Percentiles rank a stretch among this genome's conserved stretches.
Conservation (phyloP, 2,113 vertebrate species). For the Lucifuga dentata region DNA sequence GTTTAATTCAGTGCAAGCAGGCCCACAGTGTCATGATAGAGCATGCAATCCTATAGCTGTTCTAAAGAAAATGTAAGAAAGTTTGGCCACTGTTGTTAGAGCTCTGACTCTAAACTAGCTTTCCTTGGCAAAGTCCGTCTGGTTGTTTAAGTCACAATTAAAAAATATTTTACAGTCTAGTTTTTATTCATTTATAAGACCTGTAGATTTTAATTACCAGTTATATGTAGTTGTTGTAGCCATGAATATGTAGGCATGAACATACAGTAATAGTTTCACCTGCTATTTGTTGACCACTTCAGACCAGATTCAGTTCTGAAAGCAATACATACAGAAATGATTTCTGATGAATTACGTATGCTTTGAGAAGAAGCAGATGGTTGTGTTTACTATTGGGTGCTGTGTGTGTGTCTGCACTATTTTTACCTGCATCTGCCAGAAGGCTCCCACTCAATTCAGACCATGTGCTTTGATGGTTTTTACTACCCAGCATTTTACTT, state of each 20-base stretch:
- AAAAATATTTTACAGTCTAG: too few relatives aligned
- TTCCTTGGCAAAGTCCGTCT: too few relatives aligned
- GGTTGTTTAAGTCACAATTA: too few relatives aligned
- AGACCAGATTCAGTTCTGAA: slow-evolving; percentile 21
- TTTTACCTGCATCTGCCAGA: slow-evolving; percentile 7
- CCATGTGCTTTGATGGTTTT: slow-evolving; percentile 3
- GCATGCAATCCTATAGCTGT: too few relatives aligned
- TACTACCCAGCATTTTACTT: background rate
- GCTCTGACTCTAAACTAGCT: too few relatives aligned
- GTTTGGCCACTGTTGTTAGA: too few relatives aligned
- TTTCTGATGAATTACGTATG: background rate
- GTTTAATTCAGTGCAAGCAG: too few relatives aligned
- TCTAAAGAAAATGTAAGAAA: too few relatives aligned
- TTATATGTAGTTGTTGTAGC: too few relatives aligned
- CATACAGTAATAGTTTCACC: background rate
- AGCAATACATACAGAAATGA: slow-evolving; percentile 30
- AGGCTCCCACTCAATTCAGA: background rate
- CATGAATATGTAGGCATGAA: background rate
- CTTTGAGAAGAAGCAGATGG: slow-evolving; percentile 21
- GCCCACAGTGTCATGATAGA: too few relatives aligned
- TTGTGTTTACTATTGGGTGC: slow-evolving; percentile 13
- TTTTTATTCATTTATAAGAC: too few relatives aligned
- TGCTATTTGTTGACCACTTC: slow-evolving; percentile 39
- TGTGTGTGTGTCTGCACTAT: slow-evolving; percentile 18
- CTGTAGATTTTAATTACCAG: too few relatives aligned